A percentile compares a stretch with the other conserved stretches of the same genome.
phyloP scores from a whole-genome alignment of 2,113 vertebrate genomes.

The human region GRCh38 chr3:31174001-31174500 shows the following conservation, averaged over 20 bases:
- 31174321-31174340: slow-evolving; percentile 40
- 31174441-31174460: slow-evolving; percentile 40
- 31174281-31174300: slow-evolving; percentile 31
- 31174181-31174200: not conserved
- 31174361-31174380: slow-evolving; percentile 56
- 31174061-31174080: not conserved
- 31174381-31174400: slow-evolving; percentile 16
- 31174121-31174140: not conserved
- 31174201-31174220: not conserved
- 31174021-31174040: too few relatives aligned
- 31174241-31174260: not conserved
- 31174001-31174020: not conserved
- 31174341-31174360: slow-evolving; percentile 48
- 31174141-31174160: not conserved
- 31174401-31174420: not conserved
- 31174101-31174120: not conserved
- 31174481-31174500: not conserved
- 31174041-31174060: not conserved
- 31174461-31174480: slow-evolving; percentile 54
- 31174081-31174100: not conserved
- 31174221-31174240: not conserved
- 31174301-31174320: not conserved
- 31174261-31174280: not conserved
- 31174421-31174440: not conserved
- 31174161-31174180: not conserved